Base-by-base conservation (phyloP, 2,888 invertebrate species). In the Charanyca ferruginea region DNA sequence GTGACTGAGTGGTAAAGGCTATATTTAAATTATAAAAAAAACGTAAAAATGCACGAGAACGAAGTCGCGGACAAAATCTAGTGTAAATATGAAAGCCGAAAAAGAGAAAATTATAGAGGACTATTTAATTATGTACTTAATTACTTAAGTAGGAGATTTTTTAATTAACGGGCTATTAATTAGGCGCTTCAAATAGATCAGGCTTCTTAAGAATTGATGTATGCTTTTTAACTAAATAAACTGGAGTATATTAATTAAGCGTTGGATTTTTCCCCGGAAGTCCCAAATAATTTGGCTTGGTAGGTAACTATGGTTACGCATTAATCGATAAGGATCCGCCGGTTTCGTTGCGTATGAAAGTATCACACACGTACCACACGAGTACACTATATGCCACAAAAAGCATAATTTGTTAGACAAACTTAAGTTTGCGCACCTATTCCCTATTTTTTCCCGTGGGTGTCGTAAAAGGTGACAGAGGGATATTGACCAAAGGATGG, bases 261-360 rank as follows among this genome's bases (percentile, higher is more conserved):
- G 22, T 38, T 38, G 25, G n/a, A 20, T 54, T 49, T 47, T 65
- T 57, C 62, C 62, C 45, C 32, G 48, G 57, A 61, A 77, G 8
- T 28, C 20, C 51, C 38, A 54, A 32, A 66, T 32, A 38, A 63
- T 44, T 53, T 35, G n/a, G 47, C n/a, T 11, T 28, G 18, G 16
- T 58, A 49, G 11, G 62, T 77, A 44, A 54, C 74, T 57, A 77
- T 51, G 57, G 62, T 47, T 22, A 73, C 73, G 53, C 7, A 42
- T 20, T 52, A 55, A 65, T 70, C 65, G 52, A 74, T 80, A 69
- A 55, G 48, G n/a, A 73, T 62, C 53, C 41, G 23, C 23, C 55
- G 48, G 4, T 16, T 23, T 45, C 22, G 22, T 55, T 65, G 7
- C n/a, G 16, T 41, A 41, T 23, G 16, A 28, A 41, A 22, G 1